A percentile compares a stretch with the other conserved stretches of the same genome.
These are phyloP conservation scores for Eulemur coronatus DNA, from an alignment of 2,797 vertebrate genomes.

Conservation along the genomic window DNA sequence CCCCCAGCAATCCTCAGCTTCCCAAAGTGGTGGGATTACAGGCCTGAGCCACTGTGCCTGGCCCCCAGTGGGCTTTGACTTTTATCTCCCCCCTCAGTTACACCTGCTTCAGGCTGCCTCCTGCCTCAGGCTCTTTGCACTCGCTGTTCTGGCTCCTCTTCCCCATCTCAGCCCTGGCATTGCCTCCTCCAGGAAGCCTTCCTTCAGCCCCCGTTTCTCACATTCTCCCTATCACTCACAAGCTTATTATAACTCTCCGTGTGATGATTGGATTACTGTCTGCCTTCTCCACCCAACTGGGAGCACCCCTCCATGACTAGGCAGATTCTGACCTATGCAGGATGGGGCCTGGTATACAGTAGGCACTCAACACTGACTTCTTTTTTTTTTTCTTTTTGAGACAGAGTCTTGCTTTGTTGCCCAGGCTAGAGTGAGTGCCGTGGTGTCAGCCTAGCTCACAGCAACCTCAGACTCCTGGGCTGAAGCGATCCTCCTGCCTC, in stretches of 20 bases:
- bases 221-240: not conserved
- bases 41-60: no score
- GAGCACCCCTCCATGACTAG: not conserved
- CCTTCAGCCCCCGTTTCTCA: not conserved
- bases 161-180: not conserved
- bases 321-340: not conserved
- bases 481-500: no score
- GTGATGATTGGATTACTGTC: not conserved
- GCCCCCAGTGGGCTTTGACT: not conserved
- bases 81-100: not conserved
- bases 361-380: not conserved
- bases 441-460: no score
- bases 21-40: no score
- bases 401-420: no score
- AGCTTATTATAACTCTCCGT: no score
- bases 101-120: not conserved
- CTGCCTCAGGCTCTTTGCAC: not conserved
- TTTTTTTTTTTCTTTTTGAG: no score
- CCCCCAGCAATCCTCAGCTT: no score
- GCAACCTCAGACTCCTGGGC: no score
- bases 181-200: not conserved
- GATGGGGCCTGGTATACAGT: not conserved
- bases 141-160: not conserved
- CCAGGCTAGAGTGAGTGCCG: no score
- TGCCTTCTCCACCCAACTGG: not conserved